Evolutionary conservation across 2,113 vertebrate genomes (phyloP), one percentile per base, ranked within the genome.

Genomic region (Pangasianodon hypophthalmus): DNA sequence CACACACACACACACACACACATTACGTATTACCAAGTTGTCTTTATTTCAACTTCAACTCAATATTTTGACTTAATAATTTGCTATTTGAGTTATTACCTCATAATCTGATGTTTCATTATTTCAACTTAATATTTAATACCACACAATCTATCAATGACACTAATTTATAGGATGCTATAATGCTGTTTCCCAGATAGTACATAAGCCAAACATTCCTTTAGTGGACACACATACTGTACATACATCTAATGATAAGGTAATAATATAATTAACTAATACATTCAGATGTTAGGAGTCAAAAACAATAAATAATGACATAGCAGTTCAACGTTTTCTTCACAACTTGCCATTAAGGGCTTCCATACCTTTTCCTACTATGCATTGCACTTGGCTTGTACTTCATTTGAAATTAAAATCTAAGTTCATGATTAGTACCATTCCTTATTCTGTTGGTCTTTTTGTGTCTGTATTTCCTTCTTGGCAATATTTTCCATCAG

Each of bases 1-100:
- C 88, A 58, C 87, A 44, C 81, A 58, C 64, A 73, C 87, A 82
- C 77, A 88, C 77, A 82, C 87, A 88, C 77, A 88, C 44, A 81
- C 14, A 67, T 67, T 32, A 67, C n/a, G n/a, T 69, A 69, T 69
- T 71, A 37, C 32, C 32, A 71, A 26, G 24, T n/a, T 29, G 26
- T 11, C 26, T 64, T 64, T 64, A 26, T 67, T 67, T 37, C 32
- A 32, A 71, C 14, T 67, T 37, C 32, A 32, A 71, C n/a, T 71
- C n/a, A 69, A 69, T 32, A 32, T 32, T 75, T 75, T 75, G 71
- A 44, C 41, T 19, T 37, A 16, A 32, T 37, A 0, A 16, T 71
- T 73, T 41, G 69, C 2, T 24, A 3, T 69, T 75, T 1, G 10
- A 75, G 37, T 21, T 44, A 8, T 21, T 71, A 5, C 16, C 71